Percentiles rank a stretch among this genome's conserved stretches.
These are phyloP conservation scores for Cephalotes varians DNA, from an alignment of 2,888 invertebrate genomes.

Conservation along the genomic window DNA sequence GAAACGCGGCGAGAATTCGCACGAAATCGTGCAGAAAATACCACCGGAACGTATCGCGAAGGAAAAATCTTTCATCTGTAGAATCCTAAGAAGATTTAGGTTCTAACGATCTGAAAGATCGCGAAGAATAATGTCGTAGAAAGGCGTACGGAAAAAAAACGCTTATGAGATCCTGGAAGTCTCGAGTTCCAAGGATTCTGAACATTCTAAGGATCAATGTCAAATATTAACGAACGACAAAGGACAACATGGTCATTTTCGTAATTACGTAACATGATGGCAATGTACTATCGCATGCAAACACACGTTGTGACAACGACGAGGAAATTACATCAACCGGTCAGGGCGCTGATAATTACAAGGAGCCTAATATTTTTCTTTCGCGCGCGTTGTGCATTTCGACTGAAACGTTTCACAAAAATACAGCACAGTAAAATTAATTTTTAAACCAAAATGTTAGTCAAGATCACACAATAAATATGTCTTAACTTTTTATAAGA, in stretches of 20 bases:
- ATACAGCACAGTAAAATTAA: background rate
- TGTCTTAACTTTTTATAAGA: background rate
- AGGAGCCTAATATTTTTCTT: constrained; percentile 32
- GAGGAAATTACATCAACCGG: constrained; percentile 65
- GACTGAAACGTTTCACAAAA: background rate
- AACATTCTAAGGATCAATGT: background rate
- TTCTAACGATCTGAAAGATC: constrained; percentile 1
- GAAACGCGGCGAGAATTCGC: constrained; percentile 19
- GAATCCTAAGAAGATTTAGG: background rate
- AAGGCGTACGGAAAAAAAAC: background rate
- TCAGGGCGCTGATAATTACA: constrained; percentile 57
- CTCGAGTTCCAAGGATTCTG: background rate
- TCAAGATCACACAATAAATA: background rate
- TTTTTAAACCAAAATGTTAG: background rate
- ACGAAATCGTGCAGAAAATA: background rate
- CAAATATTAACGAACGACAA: background rate
- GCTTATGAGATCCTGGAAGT: background rate
- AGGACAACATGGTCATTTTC: background rate
- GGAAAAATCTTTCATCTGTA: background rate
- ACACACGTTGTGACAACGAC: constrained; percentile 17
- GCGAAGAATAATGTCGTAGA: background rate
- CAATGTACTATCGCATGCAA: background rate
- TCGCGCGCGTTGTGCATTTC: background rate
- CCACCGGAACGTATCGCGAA: background rate
- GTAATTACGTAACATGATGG: constrained; percentile 3